phyloP scores from a whole-genome alignment of 2,113 vertebrate genomes.

The Herpetotheres cachinnans region DNA sequence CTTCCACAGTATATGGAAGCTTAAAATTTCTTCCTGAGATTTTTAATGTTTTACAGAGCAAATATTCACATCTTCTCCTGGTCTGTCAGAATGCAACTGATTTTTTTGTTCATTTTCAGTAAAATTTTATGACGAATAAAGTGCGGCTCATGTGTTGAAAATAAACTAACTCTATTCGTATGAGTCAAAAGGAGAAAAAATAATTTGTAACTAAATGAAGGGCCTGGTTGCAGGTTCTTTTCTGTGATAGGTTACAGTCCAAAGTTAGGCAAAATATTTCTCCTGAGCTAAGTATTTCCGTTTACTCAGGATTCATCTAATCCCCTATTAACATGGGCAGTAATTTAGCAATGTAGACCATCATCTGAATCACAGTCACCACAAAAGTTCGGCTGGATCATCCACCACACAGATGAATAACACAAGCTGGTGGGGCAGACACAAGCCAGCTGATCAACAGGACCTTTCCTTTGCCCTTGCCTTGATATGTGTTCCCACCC shows the following conservation, averaged over 20 bases:
- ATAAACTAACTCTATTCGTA: not conserved
- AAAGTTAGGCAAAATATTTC: not conserved
- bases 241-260: not conserved
- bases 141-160: not conserved
- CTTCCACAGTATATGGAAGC: not conserved
- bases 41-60: not conserved
- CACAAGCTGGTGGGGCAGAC: not conserved
- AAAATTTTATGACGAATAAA: not conserved
- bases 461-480: not conserved
- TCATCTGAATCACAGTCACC: not conserved
- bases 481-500: not conserved
- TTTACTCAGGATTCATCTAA: not conserved
- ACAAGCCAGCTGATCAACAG: not conserved
- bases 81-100: not conserved
- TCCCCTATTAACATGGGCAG: not conserved
- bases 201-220: not conserved
- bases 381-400: not conserved
- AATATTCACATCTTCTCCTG: not conserved
- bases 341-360: not conserved
- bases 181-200: not conserved
- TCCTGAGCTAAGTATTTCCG: not conserved
- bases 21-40: not conserved
- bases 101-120: not conserved
- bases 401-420: not conserved
- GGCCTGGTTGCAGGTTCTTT: not conserved